Evolutionary conservation across 2,113 vertebrate species (phyloP), one percentile per base, ranked within the genome.

Genomic region (Antechinus stuartii): DNA sequence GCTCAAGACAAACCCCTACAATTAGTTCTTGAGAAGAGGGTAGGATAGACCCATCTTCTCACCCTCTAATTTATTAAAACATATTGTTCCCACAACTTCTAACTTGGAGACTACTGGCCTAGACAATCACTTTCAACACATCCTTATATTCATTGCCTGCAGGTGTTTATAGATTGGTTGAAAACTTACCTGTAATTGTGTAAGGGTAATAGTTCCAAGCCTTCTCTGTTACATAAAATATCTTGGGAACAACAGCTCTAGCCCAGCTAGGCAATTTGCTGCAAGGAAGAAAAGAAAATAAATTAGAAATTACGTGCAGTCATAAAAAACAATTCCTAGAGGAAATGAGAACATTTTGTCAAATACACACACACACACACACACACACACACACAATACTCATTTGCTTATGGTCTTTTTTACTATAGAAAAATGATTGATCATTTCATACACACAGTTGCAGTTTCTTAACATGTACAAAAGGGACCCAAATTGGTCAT

Each of bases 161-260:
- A 84, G 35, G 68, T 84, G 35, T 16, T 1, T 1, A 84, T 53
- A 61, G 0, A 7, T 2, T 1, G 12, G 49, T 12, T 7, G 92
- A 92, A 42, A 26, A 92, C 99, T 99, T 98, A 99, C 99, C 99
- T 98, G 99, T 99, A 97, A 99, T 99, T 92, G 99, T 99, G 95
- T 99, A 99, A 53, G 99, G 99, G 95, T 99, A 99, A 93, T 99
- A 99, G 99, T 99, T 99, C 99, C 99, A 99, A 0, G 99, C 99
- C 98, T 99, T 99, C 98, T 99, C 99, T 3, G 99, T 99, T 95
- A 99, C 99, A 2, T 99, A 99, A 98, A 99, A 99, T 98, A 99
- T 99, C 98, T 99, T 99, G 84, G 99, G 99, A 97, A 99, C 99
- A 94, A 99, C 99, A 93, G 99, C 99, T 98, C 99, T 99, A 95